Evolutionary conservation across 2,888 invertebrate species (phyloP), one percentile per base, ranked within the genome.

Genomic region (Stenichneumon culpator): DNA sequence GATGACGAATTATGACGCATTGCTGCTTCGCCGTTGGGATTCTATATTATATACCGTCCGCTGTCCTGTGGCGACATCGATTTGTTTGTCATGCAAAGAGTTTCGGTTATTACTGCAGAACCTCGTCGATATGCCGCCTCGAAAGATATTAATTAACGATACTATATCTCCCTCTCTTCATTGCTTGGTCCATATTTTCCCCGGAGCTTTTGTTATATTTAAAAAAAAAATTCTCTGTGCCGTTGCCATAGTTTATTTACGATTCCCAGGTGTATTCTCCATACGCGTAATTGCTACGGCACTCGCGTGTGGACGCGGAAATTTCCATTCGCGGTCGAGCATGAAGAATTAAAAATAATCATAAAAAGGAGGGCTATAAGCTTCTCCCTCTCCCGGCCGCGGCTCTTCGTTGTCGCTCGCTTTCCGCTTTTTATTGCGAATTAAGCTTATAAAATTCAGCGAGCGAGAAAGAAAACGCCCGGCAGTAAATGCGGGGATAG

Each of bases 361-460:
- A 84, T 77, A 81, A 81, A 78, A 73, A 63, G 11, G 3, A 39
- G 44, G 63, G 6, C 28, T 25, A 63, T 32, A 16, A 63, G 32
- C 28, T 54, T 9, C 32, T 6, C 22, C 9, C 11, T n/a, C 39
- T 50, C 36, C 19, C 36, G 16, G n/a, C 19, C 50, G 47, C 36
- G 36, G 50, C 11, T 74, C 63, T 80, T 9, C 47, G 50, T 75
- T 19, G 44, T 57, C 44, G 54, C n/a, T 32, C 67, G 52, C 19
- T 67, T 19, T 78, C 68, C 57, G 86, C 84, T 87, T 89, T 92
- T 93, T 92, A 92, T 91, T 91, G 89, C 90, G 87, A 90, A 90
- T 90, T 90, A 90, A 90, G 88, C 86, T 87, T 81, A 86, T 86
- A 88, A 87, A 88, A 89, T 90, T 90, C 78, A 86, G 78, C 85